Conservation (phyloP, 2,113 vertebrate genomes). For the Ariopsis seemanni region DNA sequence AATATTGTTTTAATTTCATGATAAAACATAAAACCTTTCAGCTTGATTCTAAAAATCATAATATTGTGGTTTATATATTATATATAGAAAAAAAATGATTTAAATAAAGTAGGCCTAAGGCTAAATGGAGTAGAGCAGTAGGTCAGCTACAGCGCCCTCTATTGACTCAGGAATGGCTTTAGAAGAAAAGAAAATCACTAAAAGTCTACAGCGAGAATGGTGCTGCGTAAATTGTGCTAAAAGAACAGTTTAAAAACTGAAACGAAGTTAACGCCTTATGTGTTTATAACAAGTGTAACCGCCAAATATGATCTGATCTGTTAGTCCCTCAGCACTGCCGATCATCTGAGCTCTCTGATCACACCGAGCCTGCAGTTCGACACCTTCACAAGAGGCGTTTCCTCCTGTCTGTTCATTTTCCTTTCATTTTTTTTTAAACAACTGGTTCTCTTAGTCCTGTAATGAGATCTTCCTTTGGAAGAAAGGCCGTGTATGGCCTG, state of each 20-base stretch:
- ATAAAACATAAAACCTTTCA: neutral
- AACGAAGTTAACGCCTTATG: neutral
- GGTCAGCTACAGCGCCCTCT: neutral
- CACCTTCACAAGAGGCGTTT: slow-evolving; percentile 11
- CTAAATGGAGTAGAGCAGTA: neutral
- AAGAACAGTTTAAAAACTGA: neutral
- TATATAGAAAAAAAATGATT: neutral
- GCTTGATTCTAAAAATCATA: neutral
- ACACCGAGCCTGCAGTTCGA: slow-evolving; percentile 13
- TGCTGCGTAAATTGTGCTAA: slow-evolving; percentile 7
- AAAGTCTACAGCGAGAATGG: neutral
- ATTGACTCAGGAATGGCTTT: neutral
- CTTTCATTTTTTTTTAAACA: slow-evolving; percentile 71
- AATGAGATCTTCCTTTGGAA: slow-evolving; percentile 57
- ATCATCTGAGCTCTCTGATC: slow-evolving; percentile 5
- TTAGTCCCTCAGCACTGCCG: neutral
- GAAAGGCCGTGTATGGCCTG: slow-evolving; percentile 46
- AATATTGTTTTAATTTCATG: neutral
- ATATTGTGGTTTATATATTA: neutral
- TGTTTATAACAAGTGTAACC: neutral
- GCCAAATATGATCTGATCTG: neutral
- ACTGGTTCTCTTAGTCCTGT: slow-evolving; percentile 19
- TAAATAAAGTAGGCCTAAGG: neutral
- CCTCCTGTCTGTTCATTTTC: slow-evolving; percentile 70
- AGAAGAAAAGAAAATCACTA: neutral